Conservation (phyloP, 2,797 vertebrate genomes). For the Sus cebifrons region DNA sequence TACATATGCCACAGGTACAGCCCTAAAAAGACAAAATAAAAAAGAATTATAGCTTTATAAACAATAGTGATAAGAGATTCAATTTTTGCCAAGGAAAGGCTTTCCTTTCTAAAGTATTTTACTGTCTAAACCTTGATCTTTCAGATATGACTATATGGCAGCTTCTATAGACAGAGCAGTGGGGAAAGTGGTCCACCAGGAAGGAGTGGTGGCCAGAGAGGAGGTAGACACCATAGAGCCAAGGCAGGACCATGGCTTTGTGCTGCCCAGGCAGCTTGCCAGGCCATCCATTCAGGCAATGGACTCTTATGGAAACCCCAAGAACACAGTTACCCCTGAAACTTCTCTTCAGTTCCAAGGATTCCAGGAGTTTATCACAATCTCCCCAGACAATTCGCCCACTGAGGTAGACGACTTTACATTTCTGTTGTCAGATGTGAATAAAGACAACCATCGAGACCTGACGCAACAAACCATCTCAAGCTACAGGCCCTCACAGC, state of each 20-base stretch:
- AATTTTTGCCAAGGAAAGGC: not conserved
- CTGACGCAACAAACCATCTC: not conserved
- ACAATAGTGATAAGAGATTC: not conserved
- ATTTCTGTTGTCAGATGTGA: not conserved
- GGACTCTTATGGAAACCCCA: not conserved
- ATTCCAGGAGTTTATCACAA: not conserved
- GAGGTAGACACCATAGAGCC: not conserved
- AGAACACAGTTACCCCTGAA: not conserved
- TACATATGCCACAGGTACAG: no score
- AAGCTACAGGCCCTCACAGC: not conserved
- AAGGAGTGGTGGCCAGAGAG: not conserved
- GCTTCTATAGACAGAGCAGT: not conserved
- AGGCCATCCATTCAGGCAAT: not conserved
- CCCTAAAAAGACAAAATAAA: no score
- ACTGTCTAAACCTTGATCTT: constrained; percentile 42
- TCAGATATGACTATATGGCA: constrained; percentile 2
- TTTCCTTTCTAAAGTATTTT: not conserved
- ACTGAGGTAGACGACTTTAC: not conserved
- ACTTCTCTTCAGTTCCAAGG: not conserved
- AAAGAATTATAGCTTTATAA: constrained; percentile 9
- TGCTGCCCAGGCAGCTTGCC: not conserved
- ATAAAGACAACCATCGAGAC: not conserved
- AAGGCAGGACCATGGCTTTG: not conserved
- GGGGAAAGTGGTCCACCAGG: not conserved
- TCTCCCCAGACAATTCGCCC: not conserved